Conservation (phyloP, 2,113 vertebrate genomes). For the Antechinus stuartii region DNA sequence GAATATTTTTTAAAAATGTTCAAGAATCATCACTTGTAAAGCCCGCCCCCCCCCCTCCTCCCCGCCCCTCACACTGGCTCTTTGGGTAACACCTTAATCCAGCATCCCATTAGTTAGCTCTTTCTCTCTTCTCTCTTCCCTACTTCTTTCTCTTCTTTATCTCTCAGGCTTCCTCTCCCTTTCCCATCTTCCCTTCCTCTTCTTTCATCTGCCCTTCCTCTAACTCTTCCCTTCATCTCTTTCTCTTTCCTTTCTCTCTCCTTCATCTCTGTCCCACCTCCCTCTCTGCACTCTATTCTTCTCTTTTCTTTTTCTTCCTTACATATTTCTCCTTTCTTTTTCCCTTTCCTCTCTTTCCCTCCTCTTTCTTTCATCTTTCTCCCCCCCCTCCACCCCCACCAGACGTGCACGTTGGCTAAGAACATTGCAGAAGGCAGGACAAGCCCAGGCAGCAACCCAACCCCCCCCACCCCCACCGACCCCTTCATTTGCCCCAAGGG, state of each 20-base stretch:
- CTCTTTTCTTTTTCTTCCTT: not conserved
- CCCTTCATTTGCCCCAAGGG: conserved; percentile 36
- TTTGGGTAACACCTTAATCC: not conserved
- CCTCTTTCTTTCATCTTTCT: conserved; percentile 72
- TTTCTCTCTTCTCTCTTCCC: not conserved
- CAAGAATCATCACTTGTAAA: not conserved
- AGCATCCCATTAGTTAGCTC: not conserved
- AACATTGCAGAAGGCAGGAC: conserved; percentile 71
- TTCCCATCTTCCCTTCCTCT: not conserved
- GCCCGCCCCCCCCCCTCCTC: too few species aligned
- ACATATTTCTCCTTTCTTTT: not conserved
- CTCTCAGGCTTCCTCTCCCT: not conserved
- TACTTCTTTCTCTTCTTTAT: not conserved
- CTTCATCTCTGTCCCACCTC: not conserved
- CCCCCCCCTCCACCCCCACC: conserved; percentile 43
- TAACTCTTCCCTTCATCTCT: not conserved
- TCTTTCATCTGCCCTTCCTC: not conserved
- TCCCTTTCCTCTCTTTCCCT: conserved; percentile 36
- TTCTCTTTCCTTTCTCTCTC: not conserved
- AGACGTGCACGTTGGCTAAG: conserved; percentile 47
- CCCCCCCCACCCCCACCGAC: conserved; percentile 70
- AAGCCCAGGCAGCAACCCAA: conserved; percentile 77
- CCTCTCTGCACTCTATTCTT: not conserved
- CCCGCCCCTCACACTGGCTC: not conserved
- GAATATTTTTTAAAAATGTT: not conserved